Conservation (phyloP, 2,888 invertebrate genomes). For the Cremastinae sp. region DNA sequence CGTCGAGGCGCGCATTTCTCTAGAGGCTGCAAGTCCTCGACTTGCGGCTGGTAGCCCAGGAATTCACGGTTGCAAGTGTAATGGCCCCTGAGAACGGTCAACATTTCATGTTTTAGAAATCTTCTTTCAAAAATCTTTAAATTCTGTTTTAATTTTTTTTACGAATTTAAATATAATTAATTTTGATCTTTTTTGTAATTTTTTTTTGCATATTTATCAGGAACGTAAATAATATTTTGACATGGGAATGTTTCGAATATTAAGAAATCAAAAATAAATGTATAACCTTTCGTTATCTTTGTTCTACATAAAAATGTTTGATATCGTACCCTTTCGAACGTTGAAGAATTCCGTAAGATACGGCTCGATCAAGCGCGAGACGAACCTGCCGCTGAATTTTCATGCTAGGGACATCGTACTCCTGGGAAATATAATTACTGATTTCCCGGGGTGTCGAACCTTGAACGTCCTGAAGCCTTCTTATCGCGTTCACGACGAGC, state of each 20-base stretch:
- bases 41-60: conserved; percentile 29
- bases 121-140: too few relatives aligned
- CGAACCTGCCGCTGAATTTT: conserved; percentile 71
- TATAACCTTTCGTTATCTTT: neutral
- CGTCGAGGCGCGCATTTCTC: conserved; percentile 42
- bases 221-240: too few relatives aligned
- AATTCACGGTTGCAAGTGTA: conserved; percentile 67
- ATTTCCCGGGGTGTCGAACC: conserved; percentile 76
- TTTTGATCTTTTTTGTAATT: too few relatives aligned
- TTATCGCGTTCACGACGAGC: conserved; percentile 75
- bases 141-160: too few relatives aligned
- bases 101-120: too few relatives aligned
- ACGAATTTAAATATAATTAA: too few relatives aligned
- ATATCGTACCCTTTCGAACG: conserved; percentile 69
- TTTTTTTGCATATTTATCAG: too few relatives aligned
- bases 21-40: conserved; percentile 30
- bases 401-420: conserved; percentile 70
- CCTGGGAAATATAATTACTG: conserved; percentile 73
- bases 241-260: neutral
- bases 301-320: neutral
- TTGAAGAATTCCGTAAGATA: conserved; percentile 76
- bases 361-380: conserved; percentile 72
- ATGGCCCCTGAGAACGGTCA: conserved; percentile 66
- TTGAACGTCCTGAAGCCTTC: conserved; percentile 71
- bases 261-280: neutral